Percentiles rank a stretch among this genome's conserved stretches.
These are phyloP conservation scores for Napeogenes inachia DNA, from an alignment of 2,888 invertebrate species.

Conservation along the genomic window DNA sequence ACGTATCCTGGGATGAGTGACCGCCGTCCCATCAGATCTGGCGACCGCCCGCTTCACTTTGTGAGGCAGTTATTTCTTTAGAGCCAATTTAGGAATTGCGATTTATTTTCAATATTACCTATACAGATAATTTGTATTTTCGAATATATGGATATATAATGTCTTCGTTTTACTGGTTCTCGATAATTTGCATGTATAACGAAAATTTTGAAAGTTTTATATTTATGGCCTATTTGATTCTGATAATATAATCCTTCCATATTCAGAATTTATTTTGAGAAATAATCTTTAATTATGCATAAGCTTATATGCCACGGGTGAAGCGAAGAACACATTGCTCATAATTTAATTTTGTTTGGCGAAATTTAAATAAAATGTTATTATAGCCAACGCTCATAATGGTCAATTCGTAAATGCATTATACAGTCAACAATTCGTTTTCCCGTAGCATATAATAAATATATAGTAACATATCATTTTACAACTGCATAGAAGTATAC, in stretches of 20 bases:
- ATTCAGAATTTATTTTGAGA: slow-evolving; percentile 32
- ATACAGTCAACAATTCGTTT: background rate
- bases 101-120: slow-evolving; percentile 4
- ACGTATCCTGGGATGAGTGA: slow-evolving; percentile 30
- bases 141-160: slow-evolving; percentile 4
- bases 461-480: slow-evolving; percentile 66
- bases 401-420: background rate
- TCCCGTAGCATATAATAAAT: slow-evolving; percentile 17
- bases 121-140: slow-evolving; percentile 9
- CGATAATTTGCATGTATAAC: slow-evolving; percentile 23
- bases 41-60: slow-evolving; percentile 63
- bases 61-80: slow-evolving; percentile 63
- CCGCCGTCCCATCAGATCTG: slow-evolving; percentile 49
- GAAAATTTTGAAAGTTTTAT: slow-evolving; percentile 20
- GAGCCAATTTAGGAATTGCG: slow-evolving; percentile 8
- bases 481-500: slow-evolving; percentile 41
- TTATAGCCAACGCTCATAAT: background rate
- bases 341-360: background rate
- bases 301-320: slow-evolving; percentile 19
- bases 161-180: slow-evolving; percentile 11
- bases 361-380: background rate
- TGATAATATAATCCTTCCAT: slow-evolving; percentile 33
- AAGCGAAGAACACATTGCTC: background rate
- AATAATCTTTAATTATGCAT: slow-evolving; percentile 29
- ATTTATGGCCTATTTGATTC: slow-evolving; percentile 30